Evolutionary conservation across 1,140 invertebrate genomes (phyloP).

Genomic region (Leptopilina clavipes): DNA sequence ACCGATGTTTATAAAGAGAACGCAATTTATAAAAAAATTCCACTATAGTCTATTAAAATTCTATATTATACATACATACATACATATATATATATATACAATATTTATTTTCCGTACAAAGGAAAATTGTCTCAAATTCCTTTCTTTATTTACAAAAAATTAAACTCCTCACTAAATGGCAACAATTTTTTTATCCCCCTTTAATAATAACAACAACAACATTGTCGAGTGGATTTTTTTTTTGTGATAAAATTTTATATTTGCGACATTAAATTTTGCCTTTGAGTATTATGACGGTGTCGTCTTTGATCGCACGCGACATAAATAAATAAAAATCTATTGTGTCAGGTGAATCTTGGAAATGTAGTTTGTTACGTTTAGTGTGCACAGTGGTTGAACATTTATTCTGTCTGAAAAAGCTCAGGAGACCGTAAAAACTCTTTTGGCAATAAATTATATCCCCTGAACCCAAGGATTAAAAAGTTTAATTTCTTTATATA

Average conservation of each 20-base stretch:
- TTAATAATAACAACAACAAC: too few relatives aligned
- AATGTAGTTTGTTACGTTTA: conserved; percentile 16
- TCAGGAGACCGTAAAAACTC: neutral
- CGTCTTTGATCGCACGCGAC: neutral
- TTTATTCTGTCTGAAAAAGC: neutral
- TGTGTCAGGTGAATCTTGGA: neutral
- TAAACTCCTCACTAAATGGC: too few relatives aligned
- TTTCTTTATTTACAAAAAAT: too few relatives aligned
- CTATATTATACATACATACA: too few relatives aligned
- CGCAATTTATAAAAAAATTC: neutral
- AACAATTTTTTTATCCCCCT: too few relatives aligned
- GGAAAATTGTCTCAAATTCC: too few relatives aligned
- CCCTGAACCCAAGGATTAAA: conserved; percentile 19
- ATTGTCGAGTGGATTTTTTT: too few relatives aligned
- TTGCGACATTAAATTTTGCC: neutral
- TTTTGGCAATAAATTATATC: conserved; percentile 16
- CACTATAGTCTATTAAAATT: too few relatives aligned
- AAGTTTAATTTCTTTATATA: conserved; percentile 29
- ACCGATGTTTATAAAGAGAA: neutral
- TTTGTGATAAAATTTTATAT: too few relatives aligned
- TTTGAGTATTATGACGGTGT: neutral
- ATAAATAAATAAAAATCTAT: conserved; percentile 2
- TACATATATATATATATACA: too few relatives aligned
- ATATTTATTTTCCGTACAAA: too few relatives aligned
- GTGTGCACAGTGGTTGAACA: conserved; percentile 6